Evolutionary conservation across 2,888 invertebrate genomes (phyloP), one percentile per base, ranked within the genome.

Genomic region (Lasioglossum figueresi): DNA sequence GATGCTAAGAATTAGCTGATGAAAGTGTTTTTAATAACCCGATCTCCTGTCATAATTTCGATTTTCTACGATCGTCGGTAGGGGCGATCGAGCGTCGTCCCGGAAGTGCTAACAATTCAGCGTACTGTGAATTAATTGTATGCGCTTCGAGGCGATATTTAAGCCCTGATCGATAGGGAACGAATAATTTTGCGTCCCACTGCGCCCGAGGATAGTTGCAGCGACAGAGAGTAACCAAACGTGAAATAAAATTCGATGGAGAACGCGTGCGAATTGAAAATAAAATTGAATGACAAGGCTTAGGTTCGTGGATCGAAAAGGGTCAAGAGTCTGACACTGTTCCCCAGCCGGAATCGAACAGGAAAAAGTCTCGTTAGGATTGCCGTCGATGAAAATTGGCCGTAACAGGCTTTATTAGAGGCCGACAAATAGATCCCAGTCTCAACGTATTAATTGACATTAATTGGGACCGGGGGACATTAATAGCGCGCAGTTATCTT

Each of bases 361-460:
- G 37, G 70, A 70, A 70, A 70, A 70, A 68, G 79, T 79, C 70
- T 45, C 63, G 85, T 74, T 75, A 68, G 72, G 63, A 74, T 75
- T 83, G 63, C 59, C 68, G 68, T 66, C 88, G 77, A 89, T 88
- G 81, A 82, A 84, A 86, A 89, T 87, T 85, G 83, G 68, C 77
- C 72, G 76, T 79, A 85, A 88, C 75, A 81, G 79, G 79, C 80
- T 82, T 82, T 79, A 83, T 82, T 84, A 82, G 68, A 56, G 83
- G 48, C 80, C 80, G 85, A 66, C 84, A 81, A 89, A 79, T 84
- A 79, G 83, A 82, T 79, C 68, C 68, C 82, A 80, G 79, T 37
- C 85, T 45, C 72, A 72, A 79, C 84, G 86, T 87, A 88, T 90
- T 90, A 90, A 88, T 87, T 87, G 90, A 84, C 85, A 77, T 90